These are phyloP conservation scores for Eupsilia transversa DNA, from an alignment of 2,888 invertebrate species.

Conservation along the genomic window DNA sequence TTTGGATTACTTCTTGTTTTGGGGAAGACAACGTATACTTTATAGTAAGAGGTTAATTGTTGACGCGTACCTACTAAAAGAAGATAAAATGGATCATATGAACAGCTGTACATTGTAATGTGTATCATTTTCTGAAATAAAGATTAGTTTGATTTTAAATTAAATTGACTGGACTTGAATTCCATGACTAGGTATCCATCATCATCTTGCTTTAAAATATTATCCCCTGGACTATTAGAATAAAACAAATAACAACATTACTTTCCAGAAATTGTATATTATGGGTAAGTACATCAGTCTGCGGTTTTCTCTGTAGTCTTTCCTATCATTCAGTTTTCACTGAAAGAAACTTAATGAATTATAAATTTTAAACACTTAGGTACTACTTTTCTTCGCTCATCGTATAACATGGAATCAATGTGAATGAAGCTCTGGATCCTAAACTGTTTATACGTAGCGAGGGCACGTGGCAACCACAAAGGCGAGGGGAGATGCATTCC, in stretches of 20 bases:
- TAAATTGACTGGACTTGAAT: too few species aligned
- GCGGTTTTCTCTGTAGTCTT: neutral
- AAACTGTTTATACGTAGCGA: constrained; percentile 60
- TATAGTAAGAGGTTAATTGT: neutral
- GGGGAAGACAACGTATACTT: neutral
- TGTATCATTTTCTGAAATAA: too few species aligned
- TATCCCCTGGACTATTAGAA: neutral
- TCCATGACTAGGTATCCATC: too few species aligned
- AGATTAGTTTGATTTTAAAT: too few species aligned
- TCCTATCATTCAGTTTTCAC: too few species aligned
- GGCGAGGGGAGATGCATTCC: constrained; percentile 55
- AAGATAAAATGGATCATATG: neutral
- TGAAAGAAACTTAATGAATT: neutral
- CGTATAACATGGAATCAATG: constrained; percentile 46
- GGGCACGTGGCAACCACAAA: constrained; percentile 63
- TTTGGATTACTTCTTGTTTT: neutral
- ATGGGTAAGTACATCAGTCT: too few species aligned
- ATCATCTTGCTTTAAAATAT: neutral
- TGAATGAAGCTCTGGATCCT: constrained; percentile 38
- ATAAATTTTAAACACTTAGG: constrained; percentile 8
- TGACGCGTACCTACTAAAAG: neutral
- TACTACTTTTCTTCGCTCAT: constrained; percentile 9
- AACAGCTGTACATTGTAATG: too few species aligned
- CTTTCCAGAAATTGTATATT: neutral
- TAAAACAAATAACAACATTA: neutral